Conservation (phyloP, 2,113 vertebrate genomes). For the Pyxicephalus adspersus region DNA sequence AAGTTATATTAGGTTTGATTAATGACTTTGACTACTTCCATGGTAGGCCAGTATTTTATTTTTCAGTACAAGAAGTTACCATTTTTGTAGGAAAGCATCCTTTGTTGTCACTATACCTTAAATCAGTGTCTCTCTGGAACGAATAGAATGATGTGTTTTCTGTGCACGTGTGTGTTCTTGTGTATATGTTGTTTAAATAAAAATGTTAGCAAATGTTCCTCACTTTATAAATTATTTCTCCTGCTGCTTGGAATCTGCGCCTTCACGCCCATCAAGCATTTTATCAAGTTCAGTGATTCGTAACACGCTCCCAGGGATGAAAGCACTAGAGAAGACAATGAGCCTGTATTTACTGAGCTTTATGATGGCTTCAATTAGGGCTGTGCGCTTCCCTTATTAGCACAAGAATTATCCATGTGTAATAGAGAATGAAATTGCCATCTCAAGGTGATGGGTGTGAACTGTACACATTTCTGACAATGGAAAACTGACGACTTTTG, state of each 20-base stretch:
- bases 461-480: constrained; percentile 1
- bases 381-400: constrained; percentile 59
- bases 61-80: too few relatives aligned
- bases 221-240: constrained; percentile 11
- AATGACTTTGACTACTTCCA: too few relatives aligned
- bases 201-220: constrained; percentile 15
- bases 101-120: too few relatives aligned
- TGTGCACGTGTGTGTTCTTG: neutral
- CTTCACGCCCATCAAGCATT: constrained; percentile 30
- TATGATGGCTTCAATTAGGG: constrained; percentile 65
- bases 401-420: constrained; percentile 50
- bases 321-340: constrained; percentile 62
- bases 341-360: constrained; percentile 62
- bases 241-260: constrained; percentile 30
- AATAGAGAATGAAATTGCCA: constrained; percentile 30
- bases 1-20: too few relatives aligned
- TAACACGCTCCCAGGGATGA: constrained; percentile 48
- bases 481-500: neutral
- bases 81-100: too few relatives aligned
- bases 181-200: neutral
- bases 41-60: too few relatives aligned
- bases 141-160: neutral
- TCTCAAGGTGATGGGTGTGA: constrained; percentile 35
- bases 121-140: too few relatives aligned
- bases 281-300: constrained; percentile 55